Base-by-base conservation (phyloP, 2,113 vertebrate genomes). In the Garra rufa region DNA sequence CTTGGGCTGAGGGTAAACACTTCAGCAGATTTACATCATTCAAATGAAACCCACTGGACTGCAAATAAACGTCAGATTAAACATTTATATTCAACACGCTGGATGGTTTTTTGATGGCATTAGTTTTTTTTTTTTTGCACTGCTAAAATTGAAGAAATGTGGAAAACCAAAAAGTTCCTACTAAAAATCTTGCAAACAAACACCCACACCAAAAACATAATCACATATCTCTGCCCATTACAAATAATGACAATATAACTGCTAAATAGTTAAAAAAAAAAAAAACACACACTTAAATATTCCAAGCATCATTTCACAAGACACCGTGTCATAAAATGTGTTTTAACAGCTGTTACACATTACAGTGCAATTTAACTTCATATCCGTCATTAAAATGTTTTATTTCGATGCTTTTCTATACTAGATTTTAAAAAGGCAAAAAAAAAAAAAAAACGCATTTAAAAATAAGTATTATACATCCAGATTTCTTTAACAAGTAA, bases 51-150 rank as follows among this genome's bases (percentile, higher is more conserved):
- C 55, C 77, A 88, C 82, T 57, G 63, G 85, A 83, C 87, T 86
- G 87, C 79, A 87, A 87, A 87, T 86, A 83, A 83, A 85, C 71
- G 84, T 88, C 79, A 87, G 82, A 87, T 89, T 87, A 88, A 87
- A 85, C 87, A 90, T 88, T 87, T 77, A 85, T 87, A 88, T 87
- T 87, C 74, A 41, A 71, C 85, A 83, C 19, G 65, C 88, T 83
- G 75, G 70, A n/a, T 70, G 76, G 74, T 75, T 75, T 74, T 63
- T 81, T 86, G 78, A 77, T 89, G 70, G 65, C 63, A 76, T 88
- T 83, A 86, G 55, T 79, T 76, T 30, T 78, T 63, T 76, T 69
- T 46, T 30, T 78, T 65, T 81, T 76, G 57, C 63, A 80, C 30
- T 59, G 50, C 19, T 30, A 43, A 88, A 86, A 77, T 57, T 28